phyloP scores from a whole-genome alignment of 2,888 invertebrate genomes.

The Melipona beecheii region DNA sequence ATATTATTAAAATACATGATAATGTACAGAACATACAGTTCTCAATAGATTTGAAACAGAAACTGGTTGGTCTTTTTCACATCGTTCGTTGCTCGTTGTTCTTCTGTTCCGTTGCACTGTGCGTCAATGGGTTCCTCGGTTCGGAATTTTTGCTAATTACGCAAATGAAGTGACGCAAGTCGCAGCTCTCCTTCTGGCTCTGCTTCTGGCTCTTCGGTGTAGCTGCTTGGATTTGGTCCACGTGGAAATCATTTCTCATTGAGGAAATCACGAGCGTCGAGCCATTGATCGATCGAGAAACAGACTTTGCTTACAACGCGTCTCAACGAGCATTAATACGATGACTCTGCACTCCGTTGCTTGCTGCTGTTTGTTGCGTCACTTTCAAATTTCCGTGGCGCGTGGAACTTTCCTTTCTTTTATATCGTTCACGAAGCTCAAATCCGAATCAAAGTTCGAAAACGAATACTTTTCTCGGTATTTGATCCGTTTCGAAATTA shows the following conservation, averaged over 20 bases:
- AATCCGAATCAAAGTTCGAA: no score
- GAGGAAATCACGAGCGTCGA: conserved; percentile 5
- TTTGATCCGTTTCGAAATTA: no score
- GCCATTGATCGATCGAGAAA: conserved; percentile 8
- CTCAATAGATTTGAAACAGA: background rate
- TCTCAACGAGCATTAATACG: background rate
- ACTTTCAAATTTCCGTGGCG: background rate
- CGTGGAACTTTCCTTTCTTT: no score
- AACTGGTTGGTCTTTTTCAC: background rate
- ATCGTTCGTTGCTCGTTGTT: background rate
- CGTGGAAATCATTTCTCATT: background rate
- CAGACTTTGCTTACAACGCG: background rate
- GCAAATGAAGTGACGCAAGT: conserved; percentile 44
- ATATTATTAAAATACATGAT: no score
- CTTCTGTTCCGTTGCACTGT: conserved; percentile 4
- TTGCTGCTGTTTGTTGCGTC: background rate
- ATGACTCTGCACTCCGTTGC: background rate
- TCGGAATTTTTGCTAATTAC: conserved; percentile 50
- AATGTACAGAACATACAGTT: no score
- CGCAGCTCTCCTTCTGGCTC: background rate
- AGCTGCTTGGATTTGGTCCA: conserved; percentile 29
- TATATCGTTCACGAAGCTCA: no score
- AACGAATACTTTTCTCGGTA: background rate
- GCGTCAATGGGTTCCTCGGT: conserved; percentile 17
- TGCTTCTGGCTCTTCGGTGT: no score